These are phyloP conservation scores for Anastrepha ludens DNA, from an alignment of 1,140 invertebrate species.

Conservation along the genomic window DNA sequence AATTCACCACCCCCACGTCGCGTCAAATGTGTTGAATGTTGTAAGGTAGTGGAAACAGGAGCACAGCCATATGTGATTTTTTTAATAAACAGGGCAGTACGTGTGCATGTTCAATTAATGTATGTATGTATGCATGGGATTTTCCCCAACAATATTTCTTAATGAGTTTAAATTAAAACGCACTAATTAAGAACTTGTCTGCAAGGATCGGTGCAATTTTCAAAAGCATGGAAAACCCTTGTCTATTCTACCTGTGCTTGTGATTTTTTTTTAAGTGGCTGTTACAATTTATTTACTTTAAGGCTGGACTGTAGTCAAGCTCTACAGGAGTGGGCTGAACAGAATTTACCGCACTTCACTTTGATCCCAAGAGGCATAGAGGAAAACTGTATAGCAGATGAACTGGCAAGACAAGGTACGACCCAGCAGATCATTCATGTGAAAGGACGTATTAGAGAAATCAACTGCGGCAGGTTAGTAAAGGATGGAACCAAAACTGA, in stretches of 20 bases:
- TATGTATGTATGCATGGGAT: background rate
- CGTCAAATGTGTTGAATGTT: conserved; percentile 1
- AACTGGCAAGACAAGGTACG: too few relatives aligned
- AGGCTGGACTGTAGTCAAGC: too few relatives aligned
- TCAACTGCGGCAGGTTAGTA: too few relatives aligned
- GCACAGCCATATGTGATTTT: conserved; percentile 31
- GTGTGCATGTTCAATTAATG: background rate
- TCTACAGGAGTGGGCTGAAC: too few relatives aligned
- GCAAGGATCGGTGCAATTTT: background rate
- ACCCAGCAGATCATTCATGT: too few relatives aligned
- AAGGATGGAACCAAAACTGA: too few relatives aligned
- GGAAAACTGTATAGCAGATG: too few relatives aligned
- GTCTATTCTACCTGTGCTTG: background rate
- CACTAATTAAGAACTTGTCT: conserved; percentile 24
- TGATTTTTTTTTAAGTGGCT: too few relatives aligned
- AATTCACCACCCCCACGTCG: background rate
- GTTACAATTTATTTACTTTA: background rate
- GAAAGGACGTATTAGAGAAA: too few relatives aligned
- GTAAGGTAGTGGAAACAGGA: background rate
- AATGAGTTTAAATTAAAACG: conserved; percentile 30
- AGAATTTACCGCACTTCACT: too few relatives aligned
- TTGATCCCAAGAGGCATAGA: too few relatives aligned
- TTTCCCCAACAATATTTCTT: background rate
- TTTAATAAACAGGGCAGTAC: background rate
- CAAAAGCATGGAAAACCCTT: background rate